These are phyloP conservation scores for Phyllotreta striolata DNA, from an alignment of 2,888 invertebrate genomes.

Conservation along the genomic window DNA sequence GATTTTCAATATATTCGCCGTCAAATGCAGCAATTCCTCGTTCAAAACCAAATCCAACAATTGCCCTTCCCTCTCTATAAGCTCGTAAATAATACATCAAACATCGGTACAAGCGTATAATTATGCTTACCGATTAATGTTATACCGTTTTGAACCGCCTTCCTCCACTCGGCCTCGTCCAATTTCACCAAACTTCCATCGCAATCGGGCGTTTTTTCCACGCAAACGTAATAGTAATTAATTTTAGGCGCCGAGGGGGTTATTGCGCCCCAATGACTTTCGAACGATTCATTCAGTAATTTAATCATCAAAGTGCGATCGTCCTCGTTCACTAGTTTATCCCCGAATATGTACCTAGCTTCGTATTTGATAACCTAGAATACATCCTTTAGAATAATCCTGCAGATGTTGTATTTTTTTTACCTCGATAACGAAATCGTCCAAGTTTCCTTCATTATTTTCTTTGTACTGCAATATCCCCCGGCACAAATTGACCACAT, in stretches of 20 bases:
- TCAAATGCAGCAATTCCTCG: slow-evolving; percentile 71
- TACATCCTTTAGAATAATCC: neutral
- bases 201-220: slow-evolving; percentile 40
- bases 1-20: slow-evolving; percentile 70
- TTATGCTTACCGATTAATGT: slow-evolving; percentile 68
- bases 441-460: slow-evolving; percentile 44
- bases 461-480: slow-evolving; percentile 70
- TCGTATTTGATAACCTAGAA: slow-evolving; percentile 77
- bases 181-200: slow-evolving; percentile 47
- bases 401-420: neutral
- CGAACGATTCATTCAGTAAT: slow-evolving; percentile 67
- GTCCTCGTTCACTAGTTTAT: slow-evolving; percentile 72
- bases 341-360: slow-evolving; percentile 77
- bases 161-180: slow-evolving; percentile 69
- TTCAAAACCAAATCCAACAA: slow-evolving; percentile 71
- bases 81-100: neutral
- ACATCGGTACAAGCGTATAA: neutral
- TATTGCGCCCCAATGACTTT: slow-evolving; percentile 54
- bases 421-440: slow-evolving; percentile 53
- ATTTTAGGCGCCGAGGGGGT: neutral
- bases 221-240: slow-evolving; percentile 51
- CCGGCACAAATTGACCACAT: slow-evolving; percentile 76
- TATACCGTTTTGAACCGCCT: slow-evolving; percentile 69
- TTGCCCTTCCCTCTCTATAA: slow-evolving; percentile 68
- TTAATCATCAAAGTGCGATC: slow-evolving; percentile 72